These are phyloP conservation scores for Kryptolebias ocellatus DNA, from an alignment of 2,797 vertebrate genomes.

Conservation along the genomic window DNA sequence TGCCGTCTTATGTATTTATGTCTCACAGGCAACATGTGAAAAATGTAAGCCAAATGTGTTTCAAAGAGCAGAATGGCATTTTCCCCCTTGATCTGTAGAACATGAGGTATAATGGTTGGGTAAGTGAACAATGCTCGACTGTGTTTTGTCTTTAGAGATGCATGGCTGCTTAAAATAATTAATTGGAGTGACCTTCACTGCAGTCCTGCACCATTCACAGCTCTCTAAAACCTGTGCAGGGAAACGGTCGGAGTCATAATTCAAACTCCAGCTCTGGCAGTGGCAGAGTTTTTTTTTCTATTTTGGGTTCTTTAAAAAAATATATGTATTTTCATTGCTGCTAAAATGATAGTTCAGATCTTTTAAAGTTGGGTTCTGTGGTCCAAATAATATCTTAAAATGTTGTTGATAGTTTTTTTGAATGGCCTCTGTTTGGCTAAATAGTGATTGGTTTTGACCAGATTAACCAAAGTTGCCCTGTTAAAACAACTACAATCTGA, in stretches of 20 bases:
- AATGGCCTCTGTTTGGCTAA: too few species aligned
- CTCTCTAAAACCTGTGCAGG: conserved; percentile 52
- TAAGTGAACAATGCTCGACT: conserved; percentile 37
- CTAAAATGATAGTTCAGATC: too few species aligned
- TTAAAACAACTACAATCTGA: too few species aligned
- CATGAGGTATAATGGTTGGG: conserved; percentile 23
- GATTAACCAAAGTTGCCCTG: too few species aligned
- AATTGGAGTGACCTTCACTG: conserved; percentile 72
- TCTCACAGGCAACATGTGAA: conserved; percentile 58
- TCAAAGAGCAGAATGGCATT: conserved; percentile 32
- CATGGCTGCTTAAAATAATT: conserved; percentile 56
- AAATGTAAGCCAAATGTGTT: conserved; percentile 48
- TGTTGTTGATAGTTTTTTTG: too few species aligned
- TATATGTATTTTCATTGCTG: too few species aligned
- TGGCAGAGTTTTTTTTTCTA: neutral
- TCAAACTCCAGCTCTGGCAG: conserved; percentile 54
- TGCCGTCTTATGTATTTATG: conserved; percentile 54
- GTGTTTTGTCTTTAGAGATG: conserved; percentile 38
- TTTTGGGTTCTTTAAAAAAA: neutral
- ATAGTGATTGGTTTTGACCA: too few species aligned
- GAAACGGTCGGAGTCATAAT: conserved; percentile 63
- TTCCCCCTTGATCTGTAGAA: conserved; percentile 38
- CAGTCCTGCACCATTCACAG: conserved; percentile 48
- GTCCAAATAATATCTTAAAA: too few species aligned
- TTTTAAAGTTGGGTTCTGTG: too few species aligned